A percentile compares a stretch with the other conserved stretches of the same genome.
Conservation (phyloP, 2,113 vertebrate species). For the Atractosteus spatula region DNA sequence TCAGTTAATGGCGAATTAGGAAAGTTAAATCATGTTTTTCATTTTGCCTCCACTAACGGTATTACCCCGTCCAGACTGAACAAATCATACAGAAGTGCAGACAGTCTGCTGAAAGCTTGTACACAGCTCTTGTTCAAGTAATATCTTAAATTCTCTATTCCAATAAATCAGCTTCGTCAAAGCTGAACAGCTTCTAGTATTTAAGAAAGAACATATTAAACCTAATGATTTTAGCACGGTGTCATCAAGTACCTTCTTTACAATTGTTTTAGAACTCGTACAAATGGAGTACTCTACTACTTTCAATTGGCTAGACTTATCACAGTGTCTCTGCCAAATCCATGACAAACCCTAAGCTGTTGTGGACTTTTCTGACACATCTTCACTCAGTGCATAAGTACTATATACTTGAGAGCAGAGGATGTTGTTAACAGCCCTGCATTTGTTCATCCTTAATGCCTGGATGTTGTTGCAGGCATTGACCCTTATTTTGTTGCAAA, state of each 20-base stretch:
- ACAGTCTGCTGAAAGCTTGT: slow-evolving; percentile 42
- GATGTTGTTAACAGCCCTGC: not conserved
- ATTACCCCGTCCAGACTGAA: too few species aligned
- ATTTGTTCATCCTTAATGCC: not conserved
- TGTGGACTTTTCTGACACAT: not conserved
- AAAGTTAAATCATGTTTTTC: too few species aligned
- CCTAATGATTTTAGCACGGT: slow-evolving; percentile 3
- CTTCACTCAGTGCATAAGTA: not conserved
- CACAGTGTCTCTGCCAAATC: not conserved
- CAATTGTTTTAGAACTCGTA: not conserved
- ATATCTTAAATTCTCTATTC: slow-evolving; percentile 52
- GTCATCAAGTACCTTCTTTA: slow-evolving; percentile 6
- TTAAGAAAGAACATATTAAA: slow-evolving; percentile 1
- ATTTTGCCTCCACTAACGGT: too few species aligned
- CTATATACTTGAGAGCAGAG: not conserved
- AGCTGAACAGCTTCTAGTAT: slow-evolving; percentile 18
- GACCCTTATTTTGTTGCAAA: slow-evolving; percentile 6
- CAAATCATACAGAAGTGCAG: slow-evolving; percentile 27
- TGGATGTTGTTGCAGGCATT: not conserved
- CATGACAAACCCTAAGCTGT: not conserved
- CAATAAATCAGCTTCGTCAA: slow-evolving; percentile 50
- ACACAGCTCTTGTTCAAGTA: slow-evolving; percentile 45
- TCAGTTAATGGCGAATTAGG: too few species aligned
- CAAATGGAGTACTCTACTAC: not conserved
- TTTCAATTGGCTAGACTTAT: not conserved